Evolutionary conservation across 2,113 vertebrate genomes (phyloP).

Genomic region (Kryptolebias marmoratus): DNA sequence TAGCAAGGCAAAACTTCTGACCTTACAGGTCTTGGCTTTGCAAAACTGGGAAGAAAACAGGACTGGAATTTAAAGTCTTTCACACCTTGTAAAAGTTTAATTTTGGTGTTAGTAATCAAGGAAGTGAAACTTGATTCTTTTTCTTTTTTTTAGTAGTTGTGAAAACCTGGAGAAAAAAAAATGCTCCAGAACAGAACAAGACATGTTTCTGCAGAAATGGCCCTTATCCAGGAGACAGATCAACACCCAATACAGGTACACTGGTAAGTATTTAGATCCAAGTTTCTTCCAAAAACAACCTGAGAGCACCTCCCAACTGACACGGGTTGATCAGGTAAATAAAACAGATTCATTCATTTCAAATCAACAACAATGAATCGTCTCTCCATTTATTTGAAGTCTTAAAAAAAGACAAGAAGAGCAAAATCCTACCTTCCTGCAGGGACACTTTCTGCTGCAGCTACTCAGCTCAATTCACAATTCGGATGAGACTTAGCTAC

Average conservation of each 20-base stretch:
- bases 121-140: constrained; percentile 23
- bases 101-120: not conserved
- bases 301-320: not conserved
- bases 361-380: constrained; percentile 28
- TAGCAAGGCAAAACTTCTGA: not conserved
- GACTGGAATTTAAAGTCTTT: not conserved
- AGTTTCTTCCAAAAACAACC: constrained; percentile 23
- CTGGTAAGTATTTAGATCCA: constrained; percentile 22
- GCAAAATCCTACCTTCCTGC: constrained; percentile 19
- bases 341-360: constrained; percentile 31
- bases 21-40: not conserved
- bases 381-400: constrained; percentile 44
- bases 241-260: not conserved
- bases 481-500: not conserved
- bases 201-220: constrained; percentile 44
- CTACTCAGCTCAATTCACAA: not conserved
- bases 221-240: constrained; percentile 2
- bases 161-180: not conserved
- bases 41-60: not conserved
- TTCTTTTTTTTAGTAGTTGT: not conserved
- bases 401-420: constrained; percentile 36
- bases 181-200: constrained; percentile 12
- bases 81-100: not conserved
- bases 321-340: constrained; percentile 36
- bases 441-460: not conserved